Base-by-base conservation (phyloP, 2,888 invertebrate genomes). In the Ophion ellenae region DNA sequence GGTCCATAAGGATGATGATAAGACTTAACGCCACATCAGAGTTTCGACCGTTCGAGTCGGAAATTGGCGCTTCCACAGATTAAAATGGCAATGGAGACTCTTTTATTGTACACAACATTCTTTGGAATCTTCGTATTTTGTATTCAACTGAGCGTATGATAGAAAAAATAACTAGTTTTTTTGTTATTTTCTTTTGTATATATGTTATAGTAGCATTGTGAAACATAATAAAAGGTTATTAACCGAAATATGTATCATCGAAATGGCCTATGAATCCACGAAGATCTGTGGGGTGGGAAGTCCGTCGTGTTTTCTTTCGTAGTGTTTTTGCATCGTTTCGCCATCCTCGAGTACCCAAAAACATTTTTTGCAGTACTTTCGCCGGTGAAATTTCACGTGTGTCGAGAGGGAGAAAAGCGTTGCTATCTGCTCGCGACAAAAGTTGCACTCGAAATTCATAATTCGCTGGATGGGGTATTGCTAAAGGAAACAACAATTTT, bases 321-420 rank as follows among this genome's bases (percentile, higher is more conserved):
- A 20, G 40, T 92, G 92, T 5, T 89, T 84, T 36, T 90, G 87
- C 85, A 92, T 89, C 32, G 90, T 90, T 83, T 92, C 91, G 45
- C 89, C 88, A 32, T 89, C 88, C 6, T 85, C 36, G 40, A 90
- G 66, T 73, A 92, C 89, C 92, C 92, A 91, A 59, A 90, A 92
- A 74, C 92, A 92, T 45, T 84, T 85, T 67, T 88, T 90, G 86
- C 92, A 92, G 66, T 92, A 90, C 61, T 59, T 85, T 28, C 84
- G 89, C 28, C 87, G 87, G 66, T 92, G 92, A 70, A 83, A 90
- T 78, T 92, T 92, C 24, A 92, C 91, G 82, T 92, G 92, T 28
- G 92, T 92, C n/a, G 92, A 91, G 5, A 92, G 85, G 6, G 92
- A 92, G 14, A 86, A 69, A 6, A 90, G 70, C n/a, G 92, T 92